Conservation (phyloP, 2,888 invertebrate species). For the Hirtodrosophila cameraria region DNA sequence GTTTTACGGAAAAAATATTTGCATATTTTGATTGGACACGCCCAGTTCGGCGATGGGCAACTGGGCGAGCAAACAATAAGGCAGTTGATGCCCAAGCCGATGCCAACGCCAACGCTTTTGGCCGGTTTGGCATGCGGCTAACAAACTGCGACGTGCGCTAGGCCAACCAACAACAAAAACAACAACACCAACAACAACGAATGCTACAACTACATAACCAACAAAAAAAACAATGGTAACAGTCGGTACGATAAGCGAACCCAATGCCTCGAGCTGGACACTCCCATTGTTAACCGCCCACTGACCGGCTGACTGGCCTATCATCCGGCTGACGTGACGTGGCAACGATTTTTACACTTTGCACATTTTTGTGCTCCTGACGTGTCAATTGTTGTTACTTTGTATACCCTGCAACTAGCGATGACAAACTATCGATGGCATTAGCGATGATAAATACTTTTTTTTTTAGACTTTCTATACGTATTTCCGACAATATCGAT, state of each 20-base stretch:
- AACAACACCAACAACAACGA: constrained; percentile 23
- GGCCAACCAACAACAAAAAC: constrained; percentile 35
- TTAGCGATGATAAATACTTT: no score
- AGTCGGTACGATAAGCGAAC: constrained; percentile 54
- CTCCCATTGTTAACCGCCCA: constrained; percentile 50
- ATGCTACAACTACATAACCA: constrained; percentile 20
- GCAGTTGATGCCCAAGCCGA: constrained; percentile 30
- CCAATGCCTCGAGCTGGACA: constrained; percentile 44
- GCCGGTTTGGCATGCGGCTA: constrained; percentile 57
- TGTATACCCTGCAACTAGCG: constrained; percentile 11
- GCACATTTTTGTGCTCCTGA: constrained; percentile 56
- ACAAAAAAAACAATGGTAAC: constrained; percentile 22
- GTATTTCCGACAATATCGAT: background rate
- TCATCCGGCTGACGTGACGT: constrained; percentile 73
- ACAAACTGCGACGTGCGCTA: constrained; percentile 64
- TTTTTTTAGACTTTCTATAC: background rate
- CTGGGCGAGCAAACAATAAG: constrained; percentile 71
- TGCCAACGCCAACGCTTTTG: constrained; percentile 28
- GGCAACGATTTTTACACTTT: constrained; percentile 76
- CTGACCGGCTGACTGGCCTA: constrained; percentile 54
- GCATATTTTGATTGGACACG: constrained; percentile 78
- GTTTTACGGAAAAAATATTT: constrained; percentile 76
- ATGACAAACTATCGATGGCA: background rate
- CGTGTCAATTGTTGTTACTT: constrained; percentile 35
- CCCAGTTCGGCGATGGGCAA: constrained; percentile 54